Percentiles rank a stretch among this genome's conserved stretches.
These are phyloP conservation scores for Ailuropoda melanoleuca DNA, from an alignment of 2,113 vertebrate species.

Conservation along the genomic window DNA sequence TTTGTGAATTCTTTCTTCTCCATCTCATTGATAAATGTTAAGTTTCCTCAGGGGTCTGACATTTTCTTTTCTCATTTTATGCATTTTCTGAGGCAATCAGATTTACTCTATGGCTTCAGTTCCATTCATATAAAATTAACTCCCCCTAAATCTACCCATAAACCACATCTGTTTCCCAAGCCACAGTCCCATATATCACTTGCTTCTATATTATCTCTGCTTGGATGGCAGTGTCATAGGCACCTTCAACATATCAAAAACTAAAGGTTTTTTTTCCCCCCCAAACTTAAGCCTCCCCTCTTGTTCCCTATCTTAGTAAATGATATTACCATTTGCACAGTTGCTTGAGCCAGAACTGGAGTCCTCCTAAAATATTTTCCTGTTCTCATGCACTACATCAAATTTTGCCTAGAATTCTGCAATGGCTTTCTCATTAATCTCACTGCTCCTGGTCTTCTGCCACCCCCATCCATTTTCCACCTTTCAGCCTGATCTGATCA, in stretches of 20 bases:
- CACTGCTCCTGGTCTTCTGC: background rate
- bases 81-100: background rate
- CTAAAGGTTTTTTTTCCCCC: background rate
- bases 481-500: background rate
- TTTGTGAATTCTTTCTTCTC: background rate
- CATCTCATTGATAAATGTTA: background rate
- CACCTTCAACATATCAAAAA: background rate
- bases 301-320: background rate
- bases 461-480: background rate
- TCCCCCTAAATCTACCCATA: background rate
- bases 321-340: background rate
- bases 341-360: background rate
- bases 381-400: background rate
- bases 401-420: background rate
- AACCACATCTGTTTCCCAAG: background rate
- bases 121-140: background rate
- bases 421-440: background rate
- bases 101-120: background rate
- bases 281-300: background rate
- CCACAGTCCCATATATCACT: background rate
- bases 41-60: background rate
- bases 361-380: background rate
- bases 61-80: slow-evolving; percentile 13
- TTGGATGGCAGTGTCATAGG: background rate
- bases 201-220: background rate